phyloP scores from a whole-genome alignment of 2,888 invertebrate species.

The Trissolcus japonicus region DNA sequence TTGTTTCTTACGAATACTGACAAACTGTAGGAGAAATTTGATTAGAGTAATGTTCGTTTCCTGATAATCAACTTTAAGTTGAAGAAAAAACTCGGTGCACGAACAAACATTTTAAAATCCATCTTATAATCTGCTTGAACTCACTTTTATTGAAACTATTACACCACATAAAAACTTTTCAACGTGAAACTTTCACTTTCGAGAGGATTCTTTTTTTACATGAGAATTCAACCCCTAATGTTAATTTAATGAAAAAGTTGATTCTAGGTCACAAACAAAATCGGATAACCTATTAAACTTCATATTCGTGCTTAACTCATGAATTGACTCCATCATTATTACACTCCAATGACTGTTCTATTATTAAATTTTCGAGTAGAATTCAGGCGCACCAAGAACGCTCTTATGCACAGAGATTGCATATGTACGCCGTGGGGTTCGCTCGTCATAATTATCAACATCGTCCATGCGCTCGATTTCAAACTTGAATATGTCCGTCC shows the following conservation, averaged over 20 bases:
- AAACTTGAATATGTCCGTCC: slow-evolving; percentile 48
- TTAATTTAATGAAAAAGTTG: slow-evolving; percentile 15
- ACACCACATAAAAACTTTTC: too few species aligned
- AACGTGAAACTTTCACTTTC: too few species aligned
- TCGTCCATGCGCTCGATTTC: slow-evolving; percentile 56
- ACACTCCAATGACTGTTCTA: slow-evolving; percentile 48
- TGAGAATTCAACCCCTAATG: not conserved
- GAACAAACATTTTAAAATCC: too few species aligned
- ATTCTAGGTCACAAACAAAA: not conserved
- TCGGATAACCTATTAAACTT: slow-evolving; percentile 19
- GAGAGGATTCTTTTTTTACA: too few species aligned
- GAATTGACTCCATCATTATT: slow-evolving; percentile 40
- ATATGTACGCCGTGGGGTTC: slow-evolving; percentile 53
- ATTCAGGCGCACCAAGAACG: slow-evolving; percentile 29
- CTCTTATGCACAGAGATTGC: slow-evolving; percentile 56
- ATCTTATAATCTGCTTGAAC: too few species aligned
- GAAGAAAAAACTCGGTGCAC: too few species aligned
- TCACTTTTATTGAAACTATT: too few species aligned
- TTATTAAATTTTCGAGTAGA: slow-evolving; percentile 49
- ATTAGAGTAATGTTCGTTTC: too few species aligned
- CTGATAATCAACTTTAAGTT: too few species aligned
- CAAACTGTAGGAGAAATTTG: too few species aligned
- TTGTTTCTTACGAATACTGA: too few species aligned
- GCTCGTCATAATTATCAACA: slow-evolving; percentile 59
- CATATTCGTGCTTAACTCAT: slow-evolving; percentile 30